phyloP scores from a whole-genome alignment of 2,888 invertebrate genomes.

The Agelastica alni region DNA sequence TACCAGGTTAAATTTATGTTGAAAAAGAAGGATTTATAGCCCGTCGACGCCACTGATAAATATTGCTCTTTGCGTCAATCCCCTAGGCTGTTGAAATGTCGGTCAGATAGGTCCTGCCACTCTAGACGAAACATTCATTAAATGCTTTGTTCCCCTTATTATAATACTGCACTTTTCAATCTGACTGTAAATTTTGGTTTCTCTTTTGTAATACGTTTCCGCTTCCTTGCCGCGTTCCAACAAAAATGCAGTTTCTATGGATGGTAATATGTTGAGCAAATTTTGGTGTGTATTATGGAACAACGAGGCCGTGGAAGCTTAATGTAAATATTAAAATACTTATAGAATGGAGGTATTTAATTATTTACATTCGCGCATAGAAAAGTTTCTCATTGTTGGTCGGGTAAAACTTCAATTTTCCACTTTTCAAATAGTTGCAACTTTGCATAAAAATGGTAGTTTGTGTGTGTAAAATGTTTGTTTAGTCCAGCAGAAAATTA shows the following conservation, averaged over 20 bases:
- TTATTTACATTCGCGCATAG: background rate
- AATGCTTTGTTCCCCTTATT: conserved; percentile 9
- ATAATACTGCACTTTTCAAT: conserved; percentile 10
- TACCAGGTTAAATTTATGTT: too few species aligned
- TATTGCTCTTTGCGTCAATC: background rate
- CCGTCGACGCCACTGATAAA: conserved; percentile 2
- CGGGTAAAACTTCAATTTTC: background rate
- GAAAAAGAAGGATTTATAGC: too few species aligned
- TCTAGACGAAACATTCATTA: conserved; percentile 17
- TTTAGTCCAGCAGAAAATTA: too few species aligned
- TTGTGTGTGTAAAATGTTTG: too few species aligned
- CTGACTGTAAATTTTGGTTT: conserved; percentile 16
- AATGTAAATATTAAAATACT: conserved; percentile 1
- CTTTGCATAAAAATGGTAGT: too few species aligned
- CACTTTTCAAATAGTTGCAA: too few species aligned
- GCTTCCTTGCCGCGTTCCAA: background rate
- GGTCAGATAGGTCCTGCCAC: conserved; percentile 15
- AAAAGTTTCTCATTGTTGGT: background rate
- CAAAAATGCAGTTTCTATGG: background rate
- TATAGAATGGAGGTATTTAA: conserved; percentile 1
- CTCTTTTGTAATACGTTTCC: conserved; percentile 2
- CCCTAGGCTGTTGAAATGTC: conserved; percentile 8
- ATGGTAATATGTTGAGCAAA: conserved; percentile 8
- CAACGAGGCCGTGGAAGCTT: background rate
- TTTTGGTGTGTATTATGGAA: background rate